Percentiles rank a stretch among this genome's conserved stretches.
Evolutionary conservation across 2,113 vertebrate genomes (phyloP).

Genomic region (Forbesichthys papilliferus): DNA sequence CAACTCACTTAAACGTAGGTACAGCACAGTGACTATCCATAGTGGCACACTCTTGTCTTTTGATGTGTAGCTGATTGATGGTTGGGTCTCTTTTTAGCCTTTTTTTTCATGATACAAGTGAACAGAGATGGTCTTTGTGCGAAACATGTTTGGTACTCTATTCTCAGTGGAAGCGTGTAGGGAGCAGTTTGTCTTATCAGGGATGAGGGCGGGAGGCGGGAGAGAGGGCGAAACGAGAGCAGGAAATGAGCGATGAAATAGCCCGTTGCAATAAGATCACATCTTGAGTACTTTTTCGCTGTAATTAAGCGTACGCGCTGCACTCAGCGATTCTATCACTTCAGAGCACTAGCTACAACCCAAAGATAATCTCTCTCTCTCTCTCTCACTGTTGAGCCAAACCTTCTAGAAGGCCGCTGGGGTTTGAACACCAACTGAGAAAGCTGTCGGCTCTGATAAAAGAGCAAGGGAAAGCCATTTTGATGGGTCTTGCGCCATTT

Average conservation of each 20-base stretch:
- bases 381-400: conserved; percentile 50
- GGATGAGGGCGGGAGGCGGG: neutral
- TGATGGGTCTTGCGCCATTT: conserved; percentile 71
- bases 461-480: conserved; percentile 57
- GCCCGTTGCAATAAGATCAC: conserved; percentile 68
- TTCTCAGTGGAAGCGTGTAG: neutral
- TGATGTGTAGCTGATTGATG: neutral
- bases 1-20: too few relatives aligned
- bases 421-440: conserved; percentile 71
- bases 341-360: conserved; percentile 46
- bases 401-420: conserved; percentile 61
- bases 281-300: conserved; percentile 74
- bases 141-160: conserved; percentile 1
- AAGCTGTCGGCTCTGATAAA: conserved; percentile 68
- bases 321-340: conserved; percentile 73
- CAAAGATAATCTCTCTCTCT: conserved; percentile 55
- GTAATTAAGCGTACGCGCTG: conserved; percentile 68
- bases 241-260: conserved; percentile 69
- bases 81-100: conserved; percentile 9
- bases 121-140: conserved; percentile 40
- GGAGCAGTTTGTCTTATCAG: conserved; percentile 38
- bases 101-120: conserved; percentile 11
- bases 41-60: too few relatives aligned
- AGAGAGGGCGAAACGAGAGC: conserved; percentile 20
- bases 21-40: too few relatives aligned